A percentile compares a stretch with the other conserved stretches of the same genome.
Evolutionary conservation across 1,140 invertebrate species (phyloP).

Genomic region (Polyergus mexicanus): DNA sequence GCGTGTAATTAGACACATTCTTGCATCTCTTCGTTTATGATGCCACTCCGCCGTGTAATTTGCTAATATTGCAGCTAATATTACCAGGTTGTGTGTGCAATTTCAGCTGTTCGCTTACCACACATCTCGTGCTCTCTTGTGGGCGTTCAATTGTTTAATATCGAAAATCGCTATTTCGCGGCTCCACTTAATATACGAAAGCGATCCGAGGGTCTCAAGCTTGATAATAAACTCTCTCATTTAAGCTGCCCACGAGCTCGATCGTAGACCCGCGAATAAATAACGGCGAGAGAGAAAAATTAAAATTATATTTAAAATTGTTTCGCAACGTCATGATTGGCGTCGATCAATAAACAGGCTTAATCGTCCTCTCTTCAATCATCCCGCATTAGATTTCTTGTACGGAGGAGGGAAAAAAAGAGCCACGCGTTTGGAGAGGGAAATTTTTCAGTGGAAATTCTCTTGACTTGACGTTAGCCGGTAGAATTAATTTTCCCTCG

Average conservation of each 20-base stretch:
- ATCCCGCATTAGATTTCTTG: background rate
- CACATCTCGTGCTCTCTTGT: slow-evolving; percentile 25
- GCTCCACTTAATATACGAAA: background rate
- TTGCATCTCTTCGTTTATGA: slow-evolving; percentile 39
- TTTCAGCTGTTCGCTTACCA: slow-evolving; percentile 30
- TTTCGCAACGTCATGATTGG: background rate
- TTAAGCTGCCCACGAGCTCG: slow-evolving; percentile 19
- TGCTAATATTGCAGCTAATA: slow-evolving; percentile 44
- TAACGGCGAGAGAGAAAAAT: background rate
- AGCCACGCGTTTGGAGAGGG: background rate
- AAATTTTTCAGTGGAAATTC: slow-evolving; percentile 15
- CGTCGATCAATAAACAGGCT: background rate
- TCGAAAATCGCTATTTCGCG: slow-evolving; percentile 30
- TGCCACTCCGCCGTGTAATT: slow-evolving; percentile 58
- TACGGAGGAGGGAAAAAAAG: too few relatives aligned
- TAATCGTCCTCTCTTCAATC: background rate
- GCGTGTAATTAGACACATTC: slow-evolving; percentile 65
- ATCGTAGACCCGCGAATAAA: background rate
- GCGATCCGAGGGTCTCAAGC: background rate
- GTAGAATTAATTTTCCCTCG: slow-evolving; percentile 30
- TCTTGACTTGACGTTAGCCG: slow-evolving; percentile 13
- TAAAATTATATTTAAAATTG: slow-evolving; percentile 8
- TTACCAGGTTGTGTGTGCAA: too few relatives aligned
- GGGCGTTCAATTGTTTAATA: slow-evolving; percentile 40
- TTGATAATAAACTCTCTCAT: slow-evolving; percentile 24